Evolutionary conservation across 1,140 invertebrate genomes (phyloP), one percentile per base, ranked within the genome.

Genomic region (Armadillidium nasatum): DNA sequence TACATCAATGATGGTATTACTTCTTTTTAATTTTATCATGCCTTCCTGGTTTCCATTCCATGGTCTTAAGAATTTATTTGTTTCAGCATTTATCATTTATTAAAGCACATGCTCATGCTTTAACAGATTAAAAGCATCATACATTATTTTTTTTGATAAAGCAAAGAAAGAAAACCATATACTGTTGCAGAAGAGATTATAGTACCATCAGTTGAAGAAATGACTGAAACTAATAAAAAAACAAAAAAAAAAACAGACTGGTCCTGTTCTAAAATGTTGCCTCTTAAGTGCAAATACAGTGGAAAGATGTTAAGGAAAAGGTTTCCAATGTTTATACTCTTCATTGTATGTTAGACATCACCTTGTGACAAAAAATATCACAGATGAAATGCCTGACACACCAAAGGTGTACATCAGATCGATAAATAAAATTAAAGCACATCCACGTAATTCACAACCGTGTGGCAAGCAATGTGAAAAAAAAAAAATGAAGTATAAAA

Each of bases 271-370:
- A 33, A 78, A 78, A 75, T 54, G 22, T 33, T 44, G 75, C 23
- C 46, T 44, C 13, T 75, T 75, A 75, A 78, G 23, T 75, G 45
- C 22, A 22, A 75, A 44, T 67, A 66, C 73, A 19, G 44, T 75
- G 44, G 66, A 50, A 71, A 75, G 71, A 76, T 76, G 72, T 84
- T 68, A 84, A 83, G 80, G 77, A 82, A 46, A 70, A 76, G 68
- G 80, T 82, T 43, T 81, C 81, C 68, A 43, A 67, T 71, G 19
- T 78, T 44, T 71, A 71, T 75, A 74, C 73, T 72, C 23, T 78
- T 43, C 73, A 33, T 44, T 71, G 44, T 78, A 68, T 78, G 22
- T 75, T 78, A 78, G 21, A 72, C 77, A 78, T 44, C 77, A 78
- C 71, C 77, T 75, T 77, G 76, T 70, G 19, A 23, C 72, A 60